Base-by-base conservation (phyloP, 2,113 vertebrate species). In the Dryoscopus gambensis region DNA sequence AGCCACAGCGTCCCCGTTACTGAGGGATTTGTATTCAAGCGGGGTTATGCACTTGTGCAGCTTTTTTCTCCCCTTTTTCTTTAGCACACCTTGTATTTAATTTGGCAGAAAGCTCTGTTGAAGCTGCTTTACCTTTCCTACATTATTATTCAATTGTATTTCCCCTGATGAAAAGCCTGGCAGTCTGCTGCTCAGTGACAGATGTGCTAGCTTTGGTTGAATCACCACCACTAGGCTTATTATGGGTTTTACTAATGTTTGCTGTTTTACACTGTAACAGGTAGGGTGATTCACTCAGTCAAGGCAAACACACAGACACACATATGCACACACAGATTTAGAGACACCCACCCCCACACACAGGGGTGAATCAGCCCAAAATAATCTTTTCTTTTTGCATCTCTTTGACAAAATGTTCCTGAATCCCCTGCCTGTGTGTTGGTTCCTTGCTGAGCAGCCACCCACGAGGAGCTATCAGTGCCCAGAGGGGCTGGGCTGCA, bases 181-280 rank as follows among this genome's bases (percentile, higher is more conserved):
- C 98, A 97, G 96, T 40, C 82, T 96, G 94, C 93, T 98, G 93
- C 89, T 97, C 73, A 7, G 86, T 98, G 98, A 98, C 98, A 98
- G 98, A 98, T 98, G 98, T 95, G 92, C 97, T 95, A 93, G 95
- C 88, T 98, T 96, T 97, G 98, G 97, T 98, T 98, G 97, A 98
- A 97, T 98, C 94, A 91, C 97, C 97, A 96, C 92, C 97, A 96
- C 97, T 68, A 97, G 97, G 87, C 81, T 37, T 97, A 97, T 98
- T 98, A 98, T 97, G 96, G 95, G 95, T 97, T 98, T 97, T 97
- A 98, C 97, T 98, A 98, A 98, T 97, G 97, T 98, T 97, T 98
- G 95, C 95, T 97, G 97, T 78, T 98, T 97, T 97, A 96, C 81
- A 94, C 89, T 96, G 15, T 93, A 97, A 80, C 97, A 98, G 97